Base-by-base conservation (phyloP, 2,797 vertebrate species). In the Myotis vivesi region DNA sequence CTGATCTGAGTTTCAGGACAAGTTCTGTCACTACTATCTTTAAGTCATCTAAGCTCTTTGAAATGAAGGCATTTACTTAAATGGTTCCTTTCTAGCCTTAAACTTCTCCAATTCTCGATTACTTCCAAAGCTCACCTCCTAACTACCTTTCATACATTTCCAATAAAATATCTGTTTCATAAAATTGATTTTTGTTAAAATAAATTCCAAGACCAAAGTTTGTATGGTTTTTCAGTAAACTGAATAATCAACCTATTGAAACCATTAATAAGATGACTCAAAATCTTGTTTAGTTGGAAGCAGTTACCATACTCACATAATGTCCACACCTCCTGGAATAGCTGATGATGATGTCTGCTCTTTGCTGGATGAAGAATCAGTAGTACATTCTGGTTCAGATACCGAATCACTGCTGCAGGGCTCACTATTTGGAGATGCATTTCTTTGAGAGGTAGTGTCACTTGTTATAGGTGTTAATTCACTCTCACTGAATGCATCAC, bases 401-500 rank as follows among this genome's bases (percentile, higher is more conserved):
- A 99, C 98, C 0, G 98, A 99, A 95, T 99, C 99, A 0, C 98
- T 98, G 94, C 98, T 98, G 53, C 98, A 98, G 11, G 98, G 97
- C 80, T 99, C 95, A 9, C 93, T 97, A 92, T 91, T 98, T 64
- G 98, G 98, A 92, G 94, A 98, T 46, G 94, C 76, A 95, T 98
- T 98, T 96, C 98, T 98, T 23, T 98, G 94, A 91, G 98, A 96
- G 96, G 97, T 89, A 92, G 96, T 59, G 66, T 98, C 97, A 11
- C 96, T 90, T 76, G 93, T 96, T 79, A 92, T 75, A 38, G 97
- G 57, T 0, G 88, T 97, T 92, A 98, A 98, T 86, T 99, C 99
- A 13, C 97, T 98, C 12, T 99, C 98, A 0, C 96, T 94, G 44
- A 99, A 98, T 0, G 99, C 99, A 1, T 99, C 99, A 23, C 99